phyloP scores from a whole-genome alignment of 2,888 invertebrate genomes.

The Horisme vitalbata region DNA sequence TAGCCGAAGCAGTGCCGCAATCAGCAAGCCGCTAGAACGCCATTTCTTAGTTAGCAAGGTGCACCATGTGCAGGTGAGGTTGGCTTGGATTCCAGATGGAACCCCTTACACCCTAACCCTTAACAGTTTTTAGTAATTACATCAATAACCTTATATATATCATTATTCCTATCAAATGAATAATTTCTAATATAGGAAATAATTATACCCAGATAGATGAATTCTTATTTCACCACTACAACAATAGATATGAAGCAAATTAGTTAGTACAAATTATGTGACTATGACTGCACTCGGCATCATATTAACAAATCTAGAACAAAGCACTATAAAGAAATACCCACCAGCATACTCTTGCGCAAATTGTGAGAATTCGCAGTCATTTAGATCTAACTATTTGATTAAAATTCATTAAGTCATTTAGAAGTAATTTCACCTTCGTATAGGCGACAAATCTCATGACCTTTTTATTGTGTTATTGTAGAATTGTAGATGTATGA shows the following conservation, averaged over 20 bases:
- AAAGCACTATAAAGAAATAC: slow-evolving; percentile 31
- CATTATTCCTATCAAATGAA: too few species aligned
- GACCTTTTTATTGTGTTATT: slow-evolving; percentile 27
- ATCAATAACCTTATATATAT: too few species aligned
- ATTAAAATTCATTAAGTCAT: slow-evolving; percentile 23
- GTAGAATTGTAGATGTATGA: too few species aligned
- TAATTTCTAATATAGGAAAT: too few species aligned
- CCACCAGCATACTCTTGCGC: slow-evolving; percentile 23
- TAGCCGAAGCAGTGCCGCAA: too few species aligned
- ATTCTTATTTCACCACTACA: slow-evolving; percentile 14
- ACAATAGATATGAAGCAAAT: slow-evolving; percentile 15
- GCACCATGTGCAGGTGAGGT: too few species aligned
- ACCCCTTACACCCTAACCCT: background rate
- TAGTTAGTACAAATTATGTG: slow-evolving; percentile 28
- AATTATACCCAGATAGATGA: too few species aligned
- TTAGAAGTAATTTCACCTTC: slow-evolving; percentile 28
- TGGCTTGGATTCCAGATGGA: too few species aligned
- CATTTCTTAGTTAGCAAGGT: too few species aligned
- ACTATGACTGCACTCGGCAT: slow-evolving; percentile 22
- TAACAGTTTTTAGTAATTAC: too few species aligned
- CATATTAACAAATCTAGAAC: slow-evolving; percentile 31
- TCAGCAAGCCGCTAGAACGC: too few species aligned
- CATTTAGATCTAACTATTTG: slow-evolving; percentile 24
- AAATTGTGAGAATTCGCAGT: slow-evolving; percentile 31
- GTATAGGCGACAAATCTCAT: slow-evolving; percentile 15